Evolutionary conservation across 2,113 vertebrate species (phyloP), one percentile per base, ranked within the genome.

Genomic region (Thryonomys swinderianus): DNA sequence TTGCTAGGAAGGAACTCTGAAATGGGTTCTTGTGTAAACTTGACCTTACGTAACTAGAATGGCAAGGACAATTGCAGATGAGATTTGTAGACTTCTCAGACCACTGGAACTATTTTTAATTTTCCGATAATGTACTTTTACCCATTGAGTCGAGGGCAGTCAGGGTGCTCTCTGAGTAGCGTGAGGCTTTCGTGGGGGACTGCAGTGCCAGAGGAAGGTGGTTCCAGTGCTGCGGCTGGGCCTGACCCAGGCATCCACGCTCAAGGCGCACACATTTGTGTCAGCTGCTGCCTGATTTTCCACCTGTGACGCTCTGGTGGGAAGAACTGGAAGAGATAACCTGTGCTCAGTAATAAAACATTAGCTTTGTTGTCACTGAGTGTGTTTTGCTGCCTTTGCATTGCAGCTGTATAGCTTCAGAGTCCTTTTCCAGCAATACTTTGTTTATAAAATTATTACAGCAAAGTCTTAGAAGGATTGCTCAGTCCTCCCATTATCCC

Each of bases 1-100:
- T 76, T 78, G 85, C 97, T 90, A 37, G 76, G 94, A 85, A 91
- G 95, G 88, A 95, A 69, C 85, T 95, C 92, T 66, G 88, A 95
- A 95, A 92, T 27, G 14, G 14, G 5, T 57, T 69, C 84, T 97
- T 90, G n/a, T 0, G 88, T 87, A 92, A 96, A 71, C 78, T 21
- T 90, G 92, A 85, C 92, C 94, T 95, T 69, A 74, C 0, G 0
- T 90, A 87, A 95, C 85, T 34, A n/a, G 61, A 34, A 20, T 37
- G 37, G 20, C 86, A 66, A 16, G 37, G 74, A 37, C 30, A 23
- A 1, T 67, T 18, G 7, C 59, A 45, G 73, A 62, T 37, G 89
- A 48, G 89, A 34, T 79, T 23, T 25, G 80, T 67, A 64, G 64
- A 59, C 45, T 94, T 83, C 69, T 30, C 64, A 21, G 48, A 48